A percentile compares a stretch with the other conserved stretches of the same genome.
Conservation (phyloP, 2,113 vertebrate genomes). For the Serinus canaria region DNA sequence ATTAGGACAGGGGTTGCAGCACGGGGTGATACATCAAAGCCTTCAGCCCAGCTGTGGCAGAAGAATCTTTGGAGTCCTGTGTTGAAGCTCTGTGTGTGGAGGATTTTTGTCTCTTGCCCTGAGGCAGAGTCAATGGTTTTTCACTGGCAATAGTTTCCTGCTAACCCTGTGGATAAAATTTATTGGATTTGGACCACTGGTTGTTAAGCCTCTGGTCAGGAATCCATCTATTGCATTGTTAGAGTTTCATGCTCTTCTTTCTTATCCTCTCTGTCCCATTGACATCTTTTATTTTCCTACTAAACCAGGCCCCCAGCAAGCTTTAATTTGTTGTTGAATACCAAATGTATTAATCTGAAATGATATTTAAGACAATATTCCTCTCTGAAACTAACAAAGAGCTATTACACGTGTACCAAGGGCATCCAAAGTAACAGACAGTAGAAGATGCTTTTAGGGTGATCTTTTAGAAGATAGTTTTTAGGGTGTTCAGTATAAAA, state of each 20-base stretch:
- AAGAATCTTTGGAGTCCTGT: neutral
- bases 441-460: neutral
- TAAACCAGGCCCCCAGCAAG: neutral
- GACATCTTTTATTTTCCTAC: neutral
- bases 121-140: slow-evolving; percentile 23
- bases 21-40: neutral
- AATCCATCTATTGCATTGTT: neutral
- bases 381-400: neutral
- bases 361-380: neutral
- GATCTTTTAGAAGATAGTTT: neutral
- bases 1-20: neutral
- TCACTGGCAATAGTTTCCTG: neutral
- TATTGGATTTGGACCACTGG: slow-evolving; percentile 33
- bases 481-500: neutral
- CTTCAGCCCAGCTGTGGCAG: neutral
- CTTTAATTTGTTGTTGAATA: neutral
- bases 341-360: neutral
- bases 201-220: slow-evolving; percentile 16
- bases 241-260: neutral
- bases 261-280: neutral
- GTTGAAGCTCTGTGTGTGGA: neutral
- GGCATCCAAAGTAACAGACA: neutral
- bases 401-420: neutral
- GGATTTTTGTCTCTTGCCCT: neutral
- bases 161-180: slow-evolving; percentile 7